Percentiles rank a stretch among this genome's conserved stretches.
Conservation (phyloP, 2,113 vertebrate species). For the Guaruba guarouba region DNA sequence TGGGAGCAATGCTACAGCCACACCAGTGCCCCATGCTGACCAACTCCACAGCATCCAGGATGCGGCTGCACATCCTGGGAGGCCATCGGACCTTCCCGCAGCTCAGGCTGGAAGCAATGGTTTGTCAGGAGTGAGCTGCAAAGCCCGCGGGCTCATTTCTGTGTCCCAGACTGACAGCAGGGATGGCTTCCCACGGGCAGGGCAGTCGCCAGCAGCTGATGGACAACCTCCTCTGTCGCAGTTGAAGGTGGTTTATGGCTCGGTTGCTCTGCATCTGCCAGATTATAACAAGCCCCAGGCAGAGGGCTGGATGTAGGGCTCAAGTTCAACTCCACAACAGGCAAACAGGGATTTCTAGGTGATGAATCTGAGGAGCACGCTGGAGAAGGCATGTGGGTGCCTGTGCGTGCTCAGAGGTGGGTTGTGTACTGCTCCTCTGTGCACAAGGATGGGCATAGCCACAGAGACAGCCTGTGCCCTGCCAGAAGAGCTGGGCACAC, state of each 20-base stretch:
- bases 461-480: neutral
- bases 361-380: neutral
- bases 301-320: neutral
- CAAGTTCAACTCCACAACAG: neutral
- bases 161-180: neutral
- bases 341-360: neutral
- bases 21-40: neutral
- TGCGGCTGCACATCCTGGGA: neutral
- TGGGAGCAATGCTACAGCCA: neutral
- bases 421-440: neutral
- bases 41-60: neutral
- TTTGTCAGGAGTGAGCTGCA: neutral
- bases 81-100: neutral
- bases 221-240: neutral
- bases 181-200: neutral
- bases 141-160: neutral
- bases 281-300: neutral
- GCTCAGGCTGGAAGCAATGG: neutral
- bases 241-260: neutral
- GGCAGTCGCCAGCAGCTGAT: neutral
- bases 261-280: neutral
- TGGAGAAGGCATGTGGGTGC: neutral
- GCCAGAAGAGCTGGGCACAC: conserved; percentile 8
- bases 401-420: neutral
- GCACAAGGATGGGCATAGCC: neutral